A percentile compares a stretch with the other conserved stretches of the same genome.
Evolutionary conservation across 1,140 invertebrate species (phyloP).

Genomic region (Epicauta chinensis): DNA sequence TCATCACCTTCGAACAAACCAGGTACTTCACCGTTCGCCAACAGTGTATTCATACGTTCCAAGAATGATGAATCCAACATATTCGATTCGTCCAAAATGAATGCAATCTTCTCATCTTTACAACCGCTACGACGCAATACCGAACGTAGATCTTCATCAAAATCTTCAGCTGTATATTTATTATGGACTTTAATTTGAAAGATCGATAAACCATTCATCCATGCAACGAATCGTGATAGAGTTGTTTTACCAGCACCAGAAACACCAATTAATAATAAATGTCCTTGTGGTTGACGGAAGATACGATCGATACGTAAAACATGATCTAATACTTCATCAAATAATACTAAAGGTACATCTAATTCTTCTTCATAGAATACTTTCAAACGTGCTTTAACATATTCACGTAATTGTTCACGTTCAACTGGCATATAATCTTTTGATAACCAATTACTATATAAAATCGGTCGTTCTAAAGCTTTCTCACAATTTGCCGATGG

Average conservation of each 20-base stretch:
- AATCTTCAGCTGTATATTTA: constrained; percentile 97
- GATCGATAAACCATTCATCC: constrained; percentile 98
- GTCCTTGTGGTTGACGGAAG: constrained; percentile 97
- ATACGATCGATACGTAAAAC: constrained; percentile 97
- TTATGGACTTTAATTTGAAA: constrained; percentile 99
- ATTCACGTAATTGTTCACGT: constrained; percentile 90
- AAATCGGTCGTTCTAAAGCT: constrained; percentile 82
- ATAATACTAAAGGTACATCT: constrained; percentile 95
- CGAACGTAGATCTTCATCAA: constrained; percentile 95
- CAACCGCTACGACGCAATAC: constrained; percentile 93
- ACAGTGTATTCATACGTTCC: constrained; percentile 97
- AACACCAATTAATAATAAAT: constrained; percentile 93
- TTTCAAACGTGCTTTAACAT: constrained; percentile 94
- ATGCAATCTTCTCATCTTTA: constrained; percentile 98
- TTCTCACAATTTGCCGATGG: constrained; percentile 79
- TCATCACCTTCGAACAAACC: constrained; percentile 93
- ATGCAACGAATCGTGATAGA: constrained; percentile 96
- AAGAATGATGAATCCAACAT: constrained; percentile 97
- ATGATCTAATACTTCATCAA: constrained; percentile 98
- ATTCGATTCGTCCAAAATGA: constrained; percentile 99
- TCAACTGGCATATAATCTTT: constrained; percentile 98
- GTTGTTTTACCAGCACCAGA: constrained; percentile 99
- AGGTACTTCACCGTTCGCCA: constrained; percentile 98
- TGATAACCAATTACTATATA: constrained; percentile 98
- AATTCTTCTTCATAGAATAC: constrained; percentile 99